Conservation (phyloP, 2,888 invertebrate species). For the Odontocerum albicorne region DNA sequence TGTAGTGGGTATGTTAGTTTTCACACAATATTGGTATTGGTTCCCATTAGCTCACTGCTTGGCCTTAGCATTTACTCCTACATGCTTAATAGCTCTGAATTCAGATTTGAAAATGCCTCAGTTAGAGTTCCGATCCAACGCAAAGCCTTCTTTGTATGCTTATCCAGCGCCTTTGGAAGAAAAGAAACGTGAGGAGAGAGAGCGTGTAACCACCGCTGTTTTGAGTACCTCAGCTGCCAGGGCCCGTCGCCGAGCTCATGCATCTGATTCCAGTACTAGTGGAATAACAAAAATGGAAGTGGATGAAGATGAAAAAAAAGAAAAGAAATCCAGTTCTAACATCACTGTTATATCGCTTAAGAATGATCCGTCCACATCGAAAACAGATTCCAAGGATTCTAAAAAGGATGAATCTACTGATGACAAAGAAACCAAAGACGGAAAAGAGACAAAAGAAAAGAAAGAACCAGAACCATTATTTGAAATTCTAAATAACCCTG, state of each 20-base stretch:
- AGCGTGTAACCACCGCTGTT: conserved; percentile 97
- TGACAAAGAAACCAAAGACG: conserved; percentile 49
- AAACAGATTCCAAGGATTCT: conserved; percentile 43
- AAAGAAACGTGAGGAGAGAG: conserved; percentile 96
- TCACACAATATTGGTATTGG: conserved; percentile 99
- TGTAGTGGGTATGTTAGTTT: conserved; percentile 95
- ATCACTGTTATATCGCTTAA: conserved; percentile 53
- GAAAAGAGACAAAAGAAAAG: conserved; percentile 50
- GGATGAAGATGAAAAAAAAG: conserved; percentile 64
- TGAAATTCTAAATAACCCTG: conserved; percentile 93
- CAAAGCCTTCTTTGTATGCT: conserved; percentile 92
- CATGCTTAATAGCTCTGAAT: conserved; percentile 93
- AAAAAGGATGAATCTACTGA: conserved; percentile 56
- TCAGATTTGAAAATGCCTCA: conserved; percentile 91
- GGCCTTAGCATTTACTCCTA: conserved; percentile 94
- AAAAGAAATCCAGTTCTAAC: conserved; percentile 54
- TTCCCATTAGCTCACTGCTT: conserved; percentile 97
- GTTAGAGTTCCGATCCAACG: conserved; percentile 87
- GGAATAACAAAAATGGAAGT: conserved; percentile 86
- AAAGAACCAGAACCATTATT: conserved; percentile 92
- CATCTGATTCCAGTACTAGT: conserved; percentile 58
- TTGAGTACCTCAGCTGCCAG: conserved; percentile 92
- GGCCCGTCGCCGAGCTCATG: conserved; percentile 82
- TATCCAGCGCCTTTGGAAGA: conserved; percentile 97
- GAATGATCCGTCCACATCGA: conserved; percentile 46